phyloP scores from a whole-genome alignment of 2,888 invertebrate species.

The Plagodis dolabraria region DNA sequence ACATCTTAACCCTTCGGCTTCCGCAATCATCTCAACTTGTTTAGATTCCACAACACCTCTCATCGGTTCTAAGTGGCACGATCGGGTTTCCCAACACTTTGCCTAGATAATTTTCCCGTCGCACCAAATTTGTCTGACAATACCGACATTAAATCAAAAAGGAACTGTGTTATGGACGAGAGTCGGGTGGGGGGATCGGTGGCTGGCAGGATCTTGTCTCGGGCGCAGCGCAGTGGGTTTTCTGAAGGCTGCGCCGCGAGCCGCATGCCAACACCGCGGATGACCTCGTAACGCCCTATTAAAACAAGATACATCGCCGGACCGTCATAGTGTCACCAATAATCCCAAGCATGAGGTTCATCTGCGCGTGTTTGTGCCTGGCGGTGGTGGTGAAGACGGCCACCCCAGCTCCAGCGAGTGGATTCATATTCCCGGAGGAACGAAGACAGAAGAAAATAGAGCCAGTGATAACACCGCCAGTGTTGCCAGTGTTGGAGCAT shows the following conservation, averaged over 20 bases:
- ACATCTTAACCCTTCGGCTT: constrained; percentile 38
- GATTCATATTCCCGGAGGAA: constrained; percentile 74
- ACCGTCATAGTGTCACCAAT: constrained; percentile 68
- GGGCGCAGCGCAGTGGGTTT: constrained; percentile 78
- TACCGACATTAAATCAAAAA: constrained; percentile 66
- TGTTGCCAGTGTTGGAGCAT: constrained; percentile 78
- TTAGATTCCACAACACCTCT: constrained; percentile 40
- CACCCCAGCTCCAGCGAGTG: constrained; percentile 62
- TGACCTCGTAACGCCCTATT: constrained; percentile 81
- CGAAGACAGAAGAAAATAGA: constrained; percentile 68
- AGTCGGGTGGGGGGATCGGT: constrained; percentile 64
- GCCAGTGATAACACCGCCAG: constrained; percentile 78
- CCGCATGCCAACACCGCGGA: constrained; percentile 79
- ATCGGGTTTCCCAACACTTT: constrained; percentile 70
- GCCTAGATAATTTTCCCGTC: constrained; percentile 56
- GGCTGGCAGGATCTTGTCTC: constrained; percentile 71
- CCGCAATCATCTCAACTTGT: constrained; percentile 46
- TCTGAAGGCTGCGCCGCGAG: constrained; percentile 84
- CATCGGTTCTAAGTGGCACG: constrained; percentile 45
- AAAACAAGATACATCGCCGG: constrained; percentile 74
- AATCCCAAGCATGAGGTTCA: constrained; percentile 71
- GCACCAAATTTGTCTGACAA: constrained; percentile 59
- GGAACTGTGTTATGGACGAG: constrained; percentile 55
- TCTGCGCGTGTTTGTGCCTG: constrained; percentile 62
- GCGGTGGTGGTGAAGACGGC: constrained; percentile 49